phyloP scores from a whole-genome alignment of 2,888 invertebrate genomes.

The Pediacus dermestoides region DNA sequence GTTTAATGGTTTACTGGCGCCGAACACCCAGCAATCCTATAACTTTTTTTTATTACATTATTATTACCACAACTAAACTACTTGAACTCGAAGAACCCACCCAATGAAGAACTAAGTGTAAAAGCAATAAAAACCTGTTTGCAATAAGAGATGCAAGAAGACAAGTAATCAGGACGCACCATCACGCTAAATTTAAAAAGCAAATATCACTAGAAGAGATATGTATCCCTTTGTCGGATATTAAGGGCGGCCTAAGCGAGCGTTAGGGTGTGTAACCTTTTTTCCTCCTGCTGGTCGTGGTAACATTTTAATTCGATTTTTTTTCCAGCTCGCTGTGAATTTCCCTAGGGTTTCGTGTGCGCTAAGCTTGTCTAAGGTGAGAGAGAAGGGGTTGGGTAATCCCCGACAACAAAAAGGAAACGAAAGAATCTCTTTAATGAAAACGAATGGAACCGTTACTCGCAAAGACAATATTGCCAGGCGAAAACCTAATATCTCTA shows the following conservation, averaged over 20 bases:
- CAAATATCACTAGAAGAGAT: conserved; percentile 25
- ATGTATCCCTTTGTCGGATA: conserved; percentile 26
- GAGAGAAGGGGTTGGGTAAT: conserved; percentile 31
- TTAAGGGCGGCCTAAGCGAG: conserved; percentile 15
- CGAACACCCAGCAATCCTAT: too few relatives aligned
- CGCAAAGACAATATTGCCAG: conserved; percentile 39
- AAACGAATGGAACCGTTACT: conserved; percentile 39
- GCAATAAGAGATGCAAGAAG: too few relatives aligned
- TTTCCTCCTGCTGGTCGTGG: conserved; percentile 25
- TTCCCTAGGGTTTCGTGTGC: conserved; percentile 34
- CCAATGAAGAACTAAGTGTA: conserved; percentile 2
- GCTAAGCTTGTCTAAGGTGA: conserved; percentile 28
- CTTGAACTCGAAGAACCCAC: too few relatives aligned
- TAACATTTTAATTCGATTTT: conserved; percentile 40
- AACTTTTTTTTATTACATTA: too few relatives aligned
- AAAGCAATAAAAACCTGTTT: too few relatives aligned
- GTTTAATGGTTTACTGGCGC: too few relatives aligned
- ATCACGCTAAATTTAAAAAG: conserved; percentile 28
- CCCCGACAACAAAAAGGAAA: conserved; percentile 32
- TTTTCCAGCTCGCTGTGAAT: conserved; percentile 30
- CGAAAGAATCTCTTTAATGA: conserved; percentile 41
- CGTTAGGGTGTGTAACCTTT: conserved; percentile 25
- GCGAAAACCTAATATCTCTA: conserved; percentile 31
- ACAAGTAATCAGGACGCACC: too few relatives aligned
- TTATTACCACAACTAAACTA: too few relatives aligned